Percentiles rank a stretch among this genome's conserved stretches.
phyloP scores from a whole-genome alignment of 2,888 invertebrate species.

The Girardia tigrina region DNA sequence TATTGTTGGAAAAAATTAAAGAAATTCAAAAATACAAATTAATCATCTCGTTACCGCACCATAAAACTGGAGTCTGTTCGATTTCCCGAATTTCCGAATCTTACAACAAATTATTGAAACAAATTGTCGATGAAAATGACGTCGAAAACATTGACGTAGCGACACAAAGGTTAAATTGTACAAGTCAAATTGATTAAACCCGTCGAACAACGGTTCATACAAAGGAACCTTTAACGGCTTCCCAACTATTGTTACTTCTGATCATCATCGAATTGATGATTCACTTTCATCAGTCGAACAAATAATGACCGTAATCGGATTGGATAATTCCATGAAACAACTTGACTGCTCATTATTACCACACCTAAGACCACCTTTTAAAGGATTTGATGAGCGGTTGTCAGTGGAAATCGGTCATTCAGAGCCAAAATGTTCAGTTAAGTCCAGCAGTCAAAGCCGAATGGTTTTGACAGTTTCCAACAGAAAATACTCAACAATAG shows the following conservation, averaged over 20 bases:
- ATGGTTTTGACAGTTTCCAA: neutral
- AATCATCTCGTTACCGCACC: too few species aligned
- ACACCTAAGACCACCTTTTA: neutral
- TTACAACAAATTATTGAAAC: too few species aligned
- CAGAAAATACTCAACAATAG: neutral
- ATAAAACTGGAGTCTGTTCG: too few species aligned
- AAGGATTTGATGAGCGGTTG: neutral
- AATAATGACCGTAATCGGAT: neutral
- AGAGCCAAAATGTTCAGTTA: neutral
- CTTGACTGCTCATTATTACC: slow-evolving; percentile 2
- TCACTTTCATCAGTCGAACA: neutral
- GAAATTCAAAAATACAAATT: too few species aligned
- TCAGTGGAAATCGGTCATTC: neutral
- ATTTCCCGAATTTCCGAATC: too few species aligned
- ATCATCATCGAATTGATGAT: neutral
- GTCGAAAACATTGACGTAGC: too few species aligned
- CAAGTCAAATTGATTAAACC: too few species aligned
- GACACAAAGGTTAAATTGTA: too few species aligned
- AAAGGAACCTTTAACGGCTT: neutral
- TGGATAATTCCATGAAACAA: neutral
- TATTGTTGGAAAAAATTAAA: too few species aligned
- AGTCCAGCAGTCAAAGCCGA: neutral
- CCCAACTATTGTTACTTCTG: neutral
- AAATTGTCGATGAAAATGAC: too few species aligned
- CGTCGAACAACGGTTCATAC: neutral